Evolutionary conservation across 2,797 vertebrate species (phyloP).

Genomic region (Falco concolor): DNA sequence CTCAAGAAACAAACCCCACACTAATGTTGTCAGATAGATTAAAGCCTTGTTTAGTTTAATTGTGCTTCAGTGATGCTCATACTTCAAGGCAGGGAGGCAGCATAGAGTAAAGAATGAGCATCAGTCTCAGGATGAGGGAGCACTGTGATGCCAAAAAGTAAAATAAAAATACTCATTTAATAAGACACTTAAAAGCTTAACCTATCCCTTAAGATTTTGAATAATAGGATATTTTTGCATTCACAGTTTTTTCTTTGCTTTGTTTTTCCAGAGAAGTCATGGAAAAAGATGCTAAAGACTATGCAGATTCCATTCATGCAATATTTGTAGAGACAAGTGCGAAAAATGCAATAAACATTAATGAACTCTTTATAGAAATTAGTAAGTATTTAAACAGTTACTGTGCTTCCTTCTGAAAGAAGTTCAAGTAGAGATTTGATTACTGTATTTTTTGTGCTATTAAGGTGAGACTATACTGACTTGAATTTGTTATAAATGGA

Average conservation of each 20-base stretch:
- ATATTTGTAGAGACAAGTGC: slow-evolving; percentile 98
- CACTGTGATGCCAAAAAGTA: not conserved
- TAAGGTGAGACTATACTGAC: not conserved
- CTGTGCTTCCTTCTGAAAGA: not conserved
- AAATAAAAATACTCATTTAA: not conserved
- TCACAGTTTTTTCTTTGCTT: slow-evolving; percentile 46
- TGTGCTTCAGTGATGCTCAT: not conserved
- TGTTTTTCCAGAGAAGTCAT: slow-evolving; percentile 86
- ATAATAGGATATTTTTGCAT: not conserved
- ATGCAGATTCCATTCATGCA: slow-evolving; percentile 96
- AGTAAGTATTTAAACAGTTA: slow-evolving; percentile 83
- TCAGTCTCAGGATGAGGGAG: not conserved
- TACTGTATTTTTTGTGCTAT: not conserved
- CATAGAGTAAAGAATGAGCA: not conserved
- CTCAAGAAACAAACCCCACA: not conserved
- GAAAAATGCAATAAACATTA: slow-evolving; percentile 98
- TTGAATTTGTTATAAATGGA: not conserved
- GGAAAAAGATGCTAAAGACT: slow-evolving; percentile 97
- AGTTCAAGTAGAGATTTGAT: not conserved
- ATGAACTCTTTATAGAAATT: slow-evolving; percentile 98
- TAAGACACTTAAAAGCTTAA: not conserved
- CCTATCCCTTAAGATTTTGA: not conserved
- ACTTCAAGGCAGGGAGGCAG: not conserved
- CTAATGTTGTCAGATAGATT: not conserved
- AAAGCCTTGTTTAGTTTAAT: not conserved